Evolutionary conservation across 2,113 vertebrate genomes (phyloP).

Genomic region (Alectura lathami): DNA sequence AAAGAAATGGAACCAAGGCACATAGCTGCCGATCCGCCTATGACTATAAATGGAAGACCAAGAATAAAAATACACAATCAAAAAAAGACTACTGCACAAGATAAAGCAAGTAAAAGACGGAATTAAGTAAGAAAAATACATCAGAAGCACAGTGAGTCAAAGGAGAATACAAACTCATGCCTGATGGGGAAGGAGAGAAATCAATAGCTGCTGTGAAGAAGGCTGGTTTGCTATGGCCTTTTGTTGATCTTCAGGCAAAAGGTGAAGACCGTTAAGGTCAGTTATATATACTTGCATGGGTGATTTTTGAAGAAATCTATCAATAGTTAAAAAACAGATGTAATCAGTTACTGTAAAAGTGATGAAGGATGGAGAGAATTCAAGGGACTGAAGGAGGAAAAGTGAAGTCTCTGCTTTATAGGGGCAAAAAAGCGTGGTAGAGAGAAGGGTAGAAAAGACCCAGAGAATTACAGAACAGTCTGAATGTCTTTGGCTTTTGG

Average conservation of each 20-base stretch:
- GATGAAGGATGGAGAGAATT: neutral
- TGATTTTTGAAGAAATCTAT: neutral
- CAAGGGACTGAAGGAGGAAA: neutral
- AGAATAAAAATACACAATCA: neutral
- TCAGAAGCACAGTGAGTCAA: neutral
- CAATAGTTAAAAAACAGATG: neutral
- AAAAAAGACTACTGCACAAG: neutral
- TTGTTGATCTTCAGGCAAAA: neutral
- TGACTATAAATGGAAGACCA: neutral
- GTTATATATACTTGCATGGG: neutral
- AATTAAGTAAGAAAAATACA: neutral
- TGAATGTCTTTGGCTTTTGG: neutral
- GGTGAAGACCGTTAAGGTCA: neutral
- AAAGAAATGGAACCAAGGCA: neutral
- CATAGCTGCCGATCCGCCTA: neutral
- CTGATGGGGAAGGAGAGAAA: neutral
- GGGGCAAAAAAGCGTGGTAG: neutral
- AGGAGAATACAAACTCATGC: neutral
- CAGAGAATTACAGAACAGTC: neutral
- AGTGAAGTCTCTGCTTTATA: neutral
- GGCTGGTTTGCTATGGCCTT: neutral
- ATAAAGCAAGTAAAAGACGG: neutral
- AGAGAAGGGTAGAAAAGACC: neutral
- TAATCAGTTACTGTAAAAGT: neutral
- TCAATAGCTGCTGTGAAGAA: neutral